Evolutionary conservation across 2,888 invertebrate genomes (phyloP), one percentile per base, ranked within the genome.

Genomic region (Odontothrips loti): DNA sequence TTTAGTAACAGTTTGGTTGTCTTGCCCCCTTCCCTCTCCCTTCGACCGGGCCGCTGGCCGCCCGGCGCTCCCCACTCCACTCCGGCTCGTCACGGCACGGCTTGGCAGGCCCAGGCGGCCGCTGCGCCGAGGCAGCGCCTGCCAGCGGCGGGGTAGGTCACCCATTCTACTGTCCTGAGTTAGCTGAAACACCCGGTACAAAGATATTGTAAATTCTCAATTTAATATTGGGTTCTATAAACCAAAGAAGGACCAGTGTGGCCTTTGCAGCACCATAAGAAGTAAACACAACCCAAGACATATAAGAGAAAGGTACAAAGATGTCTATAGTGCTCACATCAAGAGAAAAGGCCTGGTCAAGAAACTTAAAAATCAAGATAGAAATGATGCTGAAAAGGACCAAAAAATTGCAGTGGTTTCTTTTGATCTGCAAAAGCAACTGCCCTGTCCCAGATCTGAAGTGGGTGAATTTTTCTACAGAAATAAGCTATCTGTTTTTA

Each of bases 401-500:
- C 10, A 63, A 63, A 20, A 63, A 17, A 63, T 63, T 63, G 63
- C 63, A 20, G 63, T 63, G 10, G 20, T 63, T 63, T 63, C 63
- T 15, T 63, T 63, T 63, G 63, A 63, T 63, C 63, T 63, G 20
- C 63, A 63, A 20, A 63, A 63, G 63, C 63, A 63, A 20, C 63
- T 63, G 20, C 63, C 63, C 20, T 63, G 63, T 20, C 63, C 63
- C 20, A 63, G 63, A 63, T 63, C 63, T 63, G 63, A 63, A 20
- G 63, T 63, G 10, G 63, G 63, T 48, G 63, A 11, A 6, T 63
- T 63, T 20, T 63, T 63, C 63, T 63, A 63, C 20, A 63, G 20
- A 63, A 63, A 63, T 63, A 63, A 63, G 20, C 11, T 63, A 6
- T 63, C 63, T 17, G 63, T 63, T 11, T 63, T 63, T 20, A 63